Conservation (phyloP, 2,797 vertebrate species). For the Crenichthys baileyi region DNA sequence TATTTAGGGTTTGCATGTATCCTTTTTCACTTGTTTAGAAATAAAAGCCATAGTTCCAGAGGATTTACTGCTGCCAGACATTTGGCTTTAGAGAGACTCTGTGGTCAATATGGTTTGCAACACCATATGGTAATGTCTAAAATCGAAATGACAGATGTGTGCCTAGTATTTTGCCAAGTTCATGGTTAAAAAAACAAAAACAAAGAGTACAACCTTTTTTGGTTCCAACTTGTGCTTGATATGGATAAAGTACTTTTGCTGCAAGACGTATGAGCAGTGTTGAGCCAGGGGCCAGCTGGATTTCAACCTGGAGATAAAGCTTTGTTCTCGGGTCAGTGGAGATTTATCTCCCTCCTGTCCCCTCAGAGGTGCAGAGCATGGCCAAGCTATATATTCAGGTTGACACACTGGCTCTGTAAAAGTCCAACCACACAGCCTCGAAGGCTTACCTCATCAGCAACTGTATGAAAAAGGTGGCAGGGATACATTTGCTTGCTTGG, state of each 20-base stretch:
- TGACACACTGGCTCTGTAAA: conserved; percentile 42
- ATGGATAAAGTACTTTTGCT: conserved; percentile 59
- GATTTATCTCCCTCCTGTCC: conserved; percentile 67
- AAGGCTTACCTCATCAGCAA: conserved; percentile 39
- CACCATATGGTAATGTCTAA: conserved; percentile 38
- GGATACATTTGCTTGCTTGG: neutral
- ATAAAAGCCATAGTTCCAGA: neutral
- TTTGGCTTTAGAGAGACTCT: conserved; percentile 25
- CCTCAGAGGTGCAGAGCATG: conserved; percentile 35
- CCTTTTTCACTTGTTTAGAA: neutral
- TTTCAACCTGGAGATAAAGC: conserved; percentile 51
- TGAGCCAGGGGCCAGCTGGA: conserved; percentile 40
- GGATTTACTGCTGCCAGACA: neutral
- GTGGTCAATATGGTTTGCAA: conserved; percentile 25
- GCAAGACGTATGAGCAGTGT: conserved; percentile 58
- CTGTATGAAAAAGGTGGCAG: neutral
- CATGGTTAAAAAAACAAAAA: conserved; percentile 5
- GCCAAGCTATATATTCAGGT: conserved; percentile 36
- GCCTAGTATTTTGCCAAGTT: conserved; percentile 23
- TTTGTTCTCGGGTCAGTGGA: conserved; percentile 54
- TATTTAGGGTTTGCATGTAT: conserved; percentile 9
- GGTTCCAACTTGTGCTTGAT: conserved; percentile 64
- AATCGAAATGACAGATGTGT: conserved; percentile 21
- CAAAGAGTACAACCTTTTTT: conserved; percentile 50
- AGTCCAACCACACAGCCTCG: conserved; percentile 25